phyloP scores from a whole-genome alignment of 2,113 vertebrate species.

The Trichechus manatus region DNA sequence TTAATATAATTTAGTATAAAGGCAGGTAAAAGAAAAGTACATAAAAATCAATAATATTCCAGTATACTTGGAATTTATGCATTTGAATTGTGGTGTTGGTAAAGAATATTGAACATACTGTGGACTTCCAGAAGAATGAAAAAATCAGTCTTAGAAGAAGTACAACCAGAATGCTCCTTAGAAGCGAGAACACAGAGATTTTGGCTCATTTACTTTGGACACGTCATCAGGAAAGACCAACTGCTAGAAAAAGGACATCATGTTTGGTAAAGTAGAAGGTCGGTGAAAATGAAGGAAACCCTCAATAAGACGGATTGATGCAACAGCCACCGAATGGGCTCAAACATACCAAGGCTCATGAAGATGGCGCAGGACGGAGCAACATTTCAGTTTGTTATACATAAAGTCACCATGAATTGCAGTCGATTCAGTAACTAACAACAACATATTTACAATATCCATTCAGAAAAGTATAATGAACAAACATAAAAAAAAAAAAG shows the following conservation, averaged over 20 bases:
- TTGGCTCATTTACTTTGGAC: background rate
- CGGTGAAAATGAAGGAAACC: background rate
- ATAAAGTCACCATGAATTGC: background rate
- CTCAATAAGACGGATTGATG: background rate
- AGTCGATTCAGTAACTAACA: background rate
- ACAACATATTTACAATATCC: background rate
- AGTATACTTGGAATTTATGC: background rate
- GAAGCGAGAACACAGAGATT: background rate
- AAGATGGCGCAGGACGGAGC: background rate
- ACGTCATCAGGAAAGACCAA: background rate
- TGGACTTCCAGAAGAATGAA: background rate
- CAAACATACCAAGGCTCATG: background rate
- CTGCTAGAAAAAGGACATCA: background rate
- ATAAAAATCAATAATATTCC: background rate
- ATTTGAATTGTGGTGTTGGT: background rate
- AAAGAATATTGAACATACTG: background rate
- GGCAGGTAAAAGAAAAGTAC: background rate
- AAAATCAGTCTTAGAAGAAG: background rate
- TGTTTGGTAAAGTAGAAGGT: background rate
- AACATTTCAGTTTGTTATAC: too few species aligned
- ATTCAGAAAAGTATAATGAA: conserved; percentile 18
- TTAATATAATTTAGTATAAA: background rate
- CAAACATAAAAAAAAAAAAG: background rate
- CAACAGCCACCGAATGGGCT: background rate
- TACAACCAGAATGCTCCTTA: background rate